Base-by-base conservation (phyloP, 1,140 invertebrate species). In the Calosoma granatense region DNA sequence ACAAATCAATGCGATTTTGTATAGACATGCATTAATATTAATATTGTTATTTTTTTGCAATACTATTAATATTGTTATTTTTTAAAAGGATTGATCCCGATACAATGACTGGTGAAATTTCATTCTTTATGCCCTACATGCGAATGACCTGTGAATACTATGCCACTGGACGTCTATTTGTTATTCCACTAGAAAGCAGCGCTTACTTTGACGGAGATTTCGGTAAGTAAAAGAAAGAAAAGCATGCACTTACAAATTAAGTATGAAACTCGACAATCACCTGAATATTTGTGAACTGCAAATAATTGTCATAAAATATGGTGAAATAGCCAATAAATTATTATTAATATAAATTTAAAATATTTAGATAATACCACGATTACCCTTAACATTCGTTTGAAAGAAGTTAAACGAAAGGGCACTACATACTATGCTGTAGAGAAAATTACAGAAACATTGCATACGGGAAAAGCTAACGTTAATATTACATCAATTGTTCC, bases 371-470 rank as follows among this genome's bases (percentile, higher is more conserved):
- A 19, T 15, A 17, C 23, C 22, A 2, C 21, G 9, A 22, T 22
- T 1, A 14, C 1, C 2, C 12, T 53, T 4, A 22, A 53, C 20
- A 1, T 53, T 17, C 20, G 22, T 22, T 1, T 73, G 0, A 81
- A 81, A 56, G 65, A 76, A 0, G 70, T 72, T 0, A 68, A 74
- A n/a, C 80, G 77, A 55, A 78, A 81, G 14, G 79, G 79, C 1
- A 65, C 78, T 1, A 67, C 76, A 20, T 78, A 76, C 57, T 63
- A 83, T n/a, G 74, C 80, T 58, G 63, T 79, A 0, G 76, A 81
- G 17, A 79, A 77, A 54, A 65, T 82, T 0, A 64, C 73, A 1
- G 73, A 76, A 1, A 81, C 81, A 65, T 66, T 82, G 17, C 77
- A 73, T 58, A 74, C 83, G 2, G 76, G 74, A 0, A 66, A 77